A percentile compares a stretch with the other conserved stretches of the same genome.
phyloP scores from a whole-genome alignment of 2,113 vertebrate species.

The Scolopax mira region DNA sequence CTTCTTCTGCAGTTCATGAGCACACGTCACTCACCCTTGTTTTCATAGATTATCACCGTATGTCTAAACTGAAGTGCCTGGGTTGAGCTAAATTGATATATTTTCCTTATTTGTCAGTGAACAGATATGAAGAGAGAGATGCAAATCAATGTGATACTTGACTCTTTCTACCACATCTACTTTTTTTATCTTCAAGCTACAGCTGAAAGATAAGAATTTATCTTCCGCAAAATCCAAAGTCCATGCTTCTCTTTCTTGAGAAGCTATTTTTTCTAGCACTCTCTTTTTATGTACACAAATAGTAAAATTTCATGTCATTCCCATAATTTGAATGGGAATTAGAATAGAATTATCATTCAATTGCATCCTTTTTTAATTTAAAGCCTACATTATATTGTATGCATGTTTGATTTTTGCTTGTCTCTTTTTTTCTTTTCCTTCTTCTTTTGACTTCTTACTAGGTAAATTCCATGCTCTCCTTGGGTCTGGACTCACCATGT shows the following conservation, averaged over 20 bases:
- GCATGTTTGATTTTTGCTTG: background rate
- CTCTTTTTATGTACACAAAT: background rate
- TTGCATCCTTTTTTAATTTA: background rate
- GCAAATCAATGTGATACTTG: background rate
- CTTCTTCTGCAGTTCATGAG: background rate
- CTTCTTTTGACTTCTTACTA: background rate
- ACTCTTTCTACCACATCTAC: background rate
- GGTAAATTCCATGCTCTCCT: background rate
- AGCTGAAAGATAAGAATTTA: background rate
- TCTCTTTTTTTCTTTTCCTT: background rate
- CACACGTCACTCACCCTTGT: background rate
- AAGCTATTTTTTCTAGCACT: background rate
- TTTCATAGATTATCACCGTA: background rate
- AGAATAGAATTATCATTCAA: background rate
- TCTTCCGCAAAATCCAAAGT: background rate
- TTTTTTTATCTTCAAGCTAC: background rate
- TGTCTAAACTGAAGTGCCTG: background rate
- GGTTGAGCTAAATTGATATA: background rate
- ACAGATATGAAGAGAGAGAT: background rate
- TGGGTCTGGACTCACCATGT: background rate
- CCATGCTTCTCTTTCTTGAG: background rate
- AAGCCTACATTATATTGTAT: background rate
- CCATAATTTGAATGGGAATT: background rate
- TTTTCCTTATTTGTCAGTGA: background rate
- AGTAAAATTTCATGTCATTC: background rate